These are phyloP conservation scores for Ceryle rudis DNA, from an alignment of 2,797 vertebrate species.

Conservation along the genomic window DNA sequence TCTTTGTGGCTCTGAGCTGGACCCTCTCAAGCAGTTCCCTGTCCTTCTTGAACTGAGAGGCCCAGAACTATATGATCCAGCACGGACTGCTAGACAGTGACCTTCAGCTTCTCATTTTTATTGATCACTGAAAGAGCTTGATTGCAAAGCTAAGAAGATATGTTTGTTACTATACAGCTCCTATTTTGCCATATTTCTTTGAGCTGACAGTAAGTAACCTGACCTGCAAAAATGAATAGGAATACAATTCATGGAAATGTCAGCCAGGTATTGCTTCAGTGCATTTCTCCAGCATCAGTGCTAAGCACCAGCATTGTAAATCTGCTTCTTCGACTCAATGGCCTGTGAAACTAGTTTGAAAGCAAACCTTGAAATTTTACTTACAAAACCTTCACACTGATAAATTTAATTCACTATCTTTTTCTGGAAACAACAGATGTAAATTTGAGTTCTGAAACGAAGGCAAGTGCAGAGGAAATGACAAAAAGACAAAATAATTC, in stretches of 20 bases:
- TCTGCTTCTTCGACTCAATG: not conserved
- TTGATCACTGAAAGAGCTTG: not conserved
- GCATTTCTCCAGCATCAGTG: not conserved
- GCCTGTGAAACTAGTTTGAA: constrained; percentile 1
- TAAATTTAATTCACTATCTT: not conserved
- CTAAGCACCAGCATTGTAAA: not conserved
- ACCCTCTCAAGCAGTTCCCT: too few species aligned
- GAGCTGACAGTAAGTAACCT: not conserved
- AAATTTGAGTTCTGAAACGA: not conserved
- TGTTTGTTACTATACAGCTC: not conserved
- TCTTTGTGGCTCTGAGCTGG: too few species aligned
- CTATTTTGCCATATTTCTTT: not conserved
- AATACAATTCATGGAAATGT: not conserved
- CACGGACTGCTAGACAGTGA: not conserved
- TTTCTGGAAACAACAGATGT: not conserved
- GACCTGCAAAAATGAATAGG: not conserved
- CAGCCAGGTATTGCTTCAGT: not conserved
- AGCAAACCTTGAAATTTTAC: constrained; percentile 4
- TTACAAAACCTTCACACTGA: not conserved
- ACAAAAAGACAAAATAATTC: not conserved
- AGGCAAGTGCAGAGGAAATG: not conserved
- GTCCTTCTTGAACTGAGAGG: too few species aligned
- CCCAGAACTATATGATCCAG: not conserved
- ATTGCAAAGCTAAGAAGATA: not conserved
- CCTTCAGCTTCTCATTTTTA: not conserved